Evolutionary conservation across 2,113 vertebrate species (phyloP).

Genomic region (Alligator mississippiensis): DNA sequence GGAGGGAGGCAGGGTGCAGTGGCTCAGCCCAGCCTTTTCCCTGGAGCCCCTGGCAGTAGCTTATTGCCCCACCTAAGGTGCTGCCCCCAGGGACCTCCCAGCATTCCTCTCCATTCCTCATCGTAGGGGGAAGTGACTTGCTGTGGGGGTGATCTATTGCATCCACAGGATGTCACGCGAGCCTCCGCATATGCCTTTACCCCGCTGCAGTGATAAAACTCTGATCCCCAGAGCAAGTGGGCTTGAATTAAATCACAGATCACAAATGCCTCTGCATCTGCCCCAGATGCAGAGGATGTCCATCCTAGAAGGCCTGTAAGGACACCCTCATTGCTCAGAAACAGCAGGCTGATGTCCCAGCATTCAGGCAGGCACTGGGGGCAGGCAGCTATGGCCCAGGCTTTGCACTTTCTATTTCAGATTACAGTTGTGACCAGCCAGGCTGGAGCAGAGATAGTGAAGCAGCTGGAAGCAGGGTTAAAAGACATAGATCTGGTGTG

Average conservation of each 20-base stretch:
- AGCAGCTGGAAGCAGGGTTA: constrained; percentile 83
- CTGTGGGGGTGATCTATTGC: too few species aligned
- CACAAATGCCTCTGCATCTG: neutral
- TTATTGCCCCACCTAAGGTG: neutral
- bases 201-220: neutral
- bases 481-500: constrained; percentile 81
- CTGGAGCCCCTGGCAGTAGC: neutral
- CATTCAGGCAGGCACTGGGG: neutral
- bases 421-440: constrained; percentile 90
- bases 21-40: neutral
- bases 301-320: neutral
- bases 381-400: neutral
- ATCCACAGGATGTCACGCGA: neutral
- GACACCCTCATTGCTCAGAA: neutral
- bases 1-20: neutral
- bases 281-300: neutral
- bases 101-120: neutral
- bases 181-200: neutral
- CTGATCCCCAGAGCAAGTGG: neutral
- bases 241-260: neutral
- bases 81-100: neutral
- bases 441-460: constrained; percentile 77
- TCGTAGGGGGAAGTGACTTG: neutral
- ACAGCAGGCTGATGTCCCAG: neutral
- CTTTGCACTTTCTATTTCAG: constrained; percentile 76